phyloP scores from a whole-genome alignment of 2,888 invertebrate species.

The Drosophila greeni region DNA sequence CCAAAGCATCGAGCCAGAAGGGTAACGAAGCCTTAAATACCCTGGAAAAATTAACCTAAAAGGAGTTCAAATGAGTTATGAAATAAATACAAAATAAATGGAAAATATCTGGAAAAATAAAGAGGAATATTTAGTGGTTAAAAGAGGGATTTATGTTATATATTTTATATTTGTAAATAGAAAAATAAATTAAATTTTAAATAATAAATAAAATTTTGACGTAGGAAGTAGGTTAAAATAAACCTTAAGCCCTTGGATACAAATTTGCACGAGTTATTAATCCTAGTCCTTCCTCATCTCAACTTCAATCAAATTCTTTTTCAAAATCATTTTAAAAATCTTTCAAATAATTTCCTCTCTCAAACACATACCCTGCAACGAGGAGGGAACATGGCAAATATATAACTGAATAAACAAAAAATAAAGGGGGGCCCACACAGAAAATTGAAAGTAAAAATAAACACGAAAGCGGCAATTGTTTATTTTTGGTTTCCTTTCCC shows the following conservation, averaged over 20 bases:
- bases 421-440: not conserved
- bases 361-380: not conserved
- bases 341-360: not conserved
- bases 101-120: not conserved
- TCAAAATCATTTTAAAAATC: not conserved
- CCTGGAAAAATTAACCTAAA: not conserved
- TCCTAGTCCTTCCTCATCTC: not conserved
- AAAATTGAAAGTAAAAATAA: slow-evolving; percentile 50
- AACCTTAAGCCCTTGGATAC: not conserved
- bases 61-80: not conserved
- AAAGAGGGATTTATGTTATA: not conserved
- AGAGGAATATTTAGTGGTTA: too few relatives aligned
- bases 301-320: not conserved
- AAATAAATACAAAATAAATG: too few relatives aligned
- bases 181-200: not conserved
- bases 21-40: not conserved
- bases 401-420: slow-evolving; percentile 30
- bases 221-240: not conserved
- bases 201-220: not conserved
- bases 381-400: not conserved
- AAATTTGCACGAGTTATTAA: not conserved
- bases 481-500: slow-evolving; percentile 11
- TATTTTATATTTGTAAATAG: fast-evolving
- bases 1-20: not conserved
- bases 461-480: slow-evolving; percentile 46